Conservation (phyloP, 2,888 invertebrate species). For the Dichetophora obliterata region DNA sequence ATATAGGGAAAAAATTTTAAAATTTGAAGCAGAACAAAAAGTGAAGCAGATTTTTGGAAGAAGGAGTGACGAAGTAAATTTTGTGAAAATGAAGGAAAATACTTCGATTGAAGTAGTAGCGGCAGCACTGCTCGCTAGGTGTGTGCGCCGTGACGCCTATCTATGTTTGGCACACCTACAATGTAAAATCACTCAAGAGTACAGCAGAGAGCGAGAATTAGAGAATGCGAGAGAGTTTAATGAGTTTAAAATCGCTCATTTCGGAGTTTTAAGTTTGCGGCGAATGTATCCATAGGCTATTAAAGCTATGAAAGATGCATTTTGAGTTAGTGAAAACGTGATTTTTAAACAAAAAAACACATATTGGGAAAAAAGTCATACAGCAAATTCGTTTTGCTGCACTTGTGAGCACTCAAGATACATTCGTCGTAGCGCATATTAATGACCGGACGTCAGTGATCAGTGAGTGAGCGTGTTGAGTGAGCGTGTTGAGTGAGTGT, state of each 20-base stretch:
- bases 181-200: background rate
- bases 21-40: no score
- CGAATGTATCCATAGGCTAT: slow-evolving; percentile 10
- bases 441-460: background rate
- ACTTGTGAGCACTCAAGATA: background rate
- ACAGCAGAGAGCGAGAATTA: background rate
- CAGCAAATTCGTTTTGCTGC: no score
- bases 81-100: no score
- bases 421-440: slow-evolving; percentile 12
- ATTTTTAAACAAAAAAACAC: background rate
- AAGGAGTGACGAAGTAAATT: no score
- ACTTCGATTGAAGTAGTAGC: no score
- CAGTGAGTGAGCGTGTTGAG: background rate
- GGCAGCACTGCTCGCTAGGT: no score
- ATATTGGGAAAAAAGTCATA: background rate
- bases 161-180: slow-evolving; percentile 28
- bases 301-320: background rate
- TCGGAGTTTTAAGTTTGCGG: slow-evolving; percentile 1
- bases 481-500: no score
- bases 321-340: background rate
- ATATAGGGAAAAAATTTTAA: no score
- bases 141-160: background rate
- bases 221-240: background rate
- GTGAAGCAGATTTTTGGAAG: no score
- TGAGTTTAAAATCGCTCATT: background rate